Evolutionary conservation across 2,888 invertebrate species (phyloP), one percentile per base, ranked within the genome.

Genomic region (Deilephila elpenor): DNA sequence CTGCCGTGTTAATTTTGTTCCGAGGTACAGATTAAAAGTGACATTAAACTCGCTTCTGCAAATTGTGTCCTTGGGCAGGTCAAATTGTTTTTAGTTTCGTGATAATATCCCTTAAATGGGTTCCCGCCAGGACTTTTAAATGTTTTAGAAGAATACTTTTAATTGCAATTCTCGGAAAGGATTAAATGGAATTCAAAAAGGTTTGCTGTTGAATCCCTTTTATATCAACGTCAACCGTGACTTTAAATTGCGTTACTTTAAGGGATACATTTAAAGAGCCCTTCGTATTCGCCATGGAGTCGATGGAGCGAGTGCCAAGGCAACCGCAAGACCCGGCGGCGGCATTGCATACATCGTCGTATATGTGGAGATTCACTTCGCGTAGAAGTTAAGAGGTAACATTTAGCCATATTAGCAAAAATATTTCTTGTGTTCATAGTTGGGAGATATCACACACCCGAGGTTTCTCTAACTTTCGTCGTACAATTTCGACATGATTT

Each of bases 281-380:
- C 79, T 75, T 82, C 84, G 71, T 93, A 88, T 85, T 89, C 93
- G 44, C 80, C 84, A 75, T 94, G 94, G 94, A 86, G 88, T 61
- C 79, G 77, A 1, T 94, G 94, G 94, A 88, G 90, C 78, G 80
- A 73, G 59, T 94, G 94, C 77, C 86, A 82, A 72, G 88, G 79
- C 17, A 91, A 90, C 51, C 87, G 83, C 71, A 90, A 82, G 79
- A 89, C 88, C 59, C 83, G 94, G 61, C 87, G 93, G 71, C 86
- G 90, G 72, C 92, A 91, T 77, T 94, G 94, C 82, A 76, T 91
- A 74, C 87, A 80, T 60, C 85, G 86, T 70, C 80, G 80, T 71
- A 78, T 89, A 77, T 94, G 94, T 77, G 91, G 94, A 17, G 90
- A 90, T 73, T 82, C 91, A 8, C 82, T 93, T 11, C 86, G 92